phyloP scores from a whole-genome alignment of 2,888 invertebrate species.

The Patella caerulea region DNA sequence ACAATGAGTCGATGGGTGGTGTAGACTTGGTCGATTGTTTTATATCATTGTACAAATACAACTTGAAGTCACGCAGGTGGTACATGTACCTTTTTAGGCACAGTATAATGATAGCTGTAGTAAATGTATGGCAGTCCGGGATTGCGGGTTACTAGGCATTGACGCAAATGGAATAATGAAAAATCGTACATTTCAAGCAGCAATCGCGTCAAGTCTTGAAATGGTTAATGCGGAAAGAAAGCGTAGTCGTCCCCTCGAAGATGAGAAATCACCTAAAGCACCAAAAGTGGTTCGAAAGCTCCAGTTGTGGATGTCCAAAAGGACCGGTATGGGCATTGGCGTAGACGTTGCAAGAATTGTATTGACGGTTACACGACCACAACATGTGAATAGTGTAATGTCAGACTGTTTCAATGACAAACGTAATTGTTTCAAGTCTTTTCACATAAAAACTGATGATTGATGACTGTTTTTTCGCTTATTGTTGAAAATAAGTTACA shows the following conservation, averaged over 20 bases:
- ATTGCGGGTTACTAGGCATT: too few species aligned
- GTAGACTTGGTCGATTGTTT: conserved; percentile 19
- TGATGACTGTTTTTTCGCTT: too few species aligned
- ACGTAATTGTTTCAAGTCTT: neutral
- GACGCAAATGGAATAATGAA: too few species aligned
- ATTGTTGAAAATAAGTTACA: too few species aligned
- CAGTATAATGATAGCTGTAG: conserved; percentile 13
- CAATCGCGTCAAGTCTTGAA: neutral
- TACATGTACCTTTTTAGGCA: conserved; percentile 27
- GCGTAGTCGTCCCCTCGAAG: neutral
- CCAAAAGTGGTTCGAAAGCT: conserved; percentile 11
- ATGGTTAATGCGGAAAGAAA: neutral
- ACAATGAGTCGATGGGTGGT: conserved; percentile 17
- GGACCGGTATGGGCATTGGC: conserved; percentile 20
- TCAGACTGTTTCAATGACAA: neutral
- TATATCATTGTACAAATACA: conserved; percentile 12
- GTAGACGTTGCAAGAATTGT: neutral
- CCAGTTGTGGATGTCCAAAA: conserved; percentile 20
- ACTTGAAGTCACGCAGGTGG: conserved; percentile 21
- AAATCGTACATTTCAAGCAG: neutral
- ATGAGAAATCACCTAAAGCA: neutral
- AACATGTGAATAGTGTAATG: neutral
- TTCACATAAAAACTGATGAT: too few species aligned
- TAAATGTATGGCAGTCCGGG: conserved; percentile 18
- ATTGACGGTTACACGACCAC: neutral